phyloP scores from a whole-genome alignment of 2,888 invertebrate genomes.

The Caenorhabditis plicata region DNA sequence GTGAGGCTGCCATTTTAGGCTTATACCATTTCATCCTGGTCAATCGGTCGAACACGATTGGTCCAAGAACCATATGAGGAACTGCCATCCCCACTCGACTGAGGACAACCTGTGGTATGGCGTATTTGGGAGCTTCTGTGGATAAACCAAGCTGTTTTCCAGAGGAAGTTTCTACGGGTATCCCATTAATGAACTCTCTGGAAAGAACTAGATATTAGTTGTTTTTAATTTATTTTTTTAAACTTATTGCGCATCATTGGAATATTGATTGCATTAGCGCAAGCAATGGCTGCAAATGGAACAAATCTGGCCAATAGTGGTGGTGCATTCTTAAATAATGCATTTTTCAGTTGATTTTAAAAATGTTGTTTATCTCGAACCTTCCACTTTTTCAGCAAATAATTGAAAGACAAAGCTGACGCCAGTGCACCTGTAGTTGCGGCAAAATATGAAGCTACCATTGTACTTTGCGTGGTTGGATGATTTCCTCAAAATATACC shows the following conservation, averaged over 20 bases:
- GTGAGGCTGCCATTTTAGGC: slow-evolving; percentile 37
- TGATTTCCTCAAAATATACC: neutral
- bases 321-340: slow-evolving; percentile 69
- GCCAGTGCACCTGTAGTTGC: slow-evolving; percentile 43
- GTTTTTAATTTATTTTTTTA: neutral
- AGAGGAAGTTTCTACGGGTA: slow-evolving; percentile 34
- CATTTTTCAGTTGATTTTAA: neutral
- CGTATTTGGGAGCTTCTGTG: slow-evolving; percentile 72
- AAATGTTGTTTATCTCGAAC: neutral
- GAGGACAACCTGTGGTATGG: slow-evolving; percentile 82
- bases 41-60: slow-evolving; percentile 23
- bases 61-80: slow-evolving; percentile 72
- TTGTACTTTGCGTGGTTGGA: too few relatives aligned
- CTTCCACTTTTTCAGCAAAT: slow-evolving; percentile 32
- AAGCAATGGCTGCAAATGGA: slow-evolving; percentile 89
- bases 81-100: slow-evolving; percentile 87
- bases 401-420: slow-evolving; percentile 40
- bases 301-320: slow-evolving; percentile 82
- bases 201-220: neutral
- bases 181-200: slow-evolving; percentile 43
- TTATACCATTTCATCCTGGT: slow-evolving; percentile 20
- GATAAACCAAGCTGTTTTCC: slow-evolving; percentile 65
- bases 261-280: slow-evolving; percentile 95
- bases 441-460: slow-evolving; percentile 65
- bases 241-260: slow-evolving; percentile 79